Evolutionary conservation across 2,888 invertebrate species (phyloP).

Genomic region (Octonoba sinensis): DNA sequence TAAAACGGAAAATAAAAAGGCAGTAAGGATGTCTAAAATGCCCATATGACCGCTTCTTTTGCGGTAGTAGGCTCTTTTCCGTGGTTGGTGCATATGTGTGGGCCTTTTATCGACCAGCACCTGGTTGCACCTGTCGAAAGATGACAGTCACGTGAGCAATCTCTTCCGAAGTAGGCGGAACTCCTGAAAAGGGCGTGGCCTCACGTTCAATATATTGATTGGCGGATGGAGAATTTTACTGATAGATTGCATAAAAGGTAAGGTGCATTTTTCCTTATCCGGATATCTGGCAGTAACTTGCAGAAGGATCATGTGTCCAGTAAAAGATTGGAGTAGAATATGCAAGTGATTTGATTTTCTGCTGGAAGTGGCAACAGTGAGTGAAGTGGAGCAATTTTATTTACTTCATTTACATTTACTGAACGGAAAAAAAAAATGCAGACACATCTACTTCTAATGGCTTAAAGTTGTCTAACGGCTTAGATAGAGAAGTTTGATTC

Average conservation of each 20-base stretch:
- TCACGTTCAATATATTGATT: constrained; percentile 61
- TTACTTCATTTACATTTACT: too few species aligned
- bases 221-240: constrained; percentile 32
- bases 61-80: constrained; percentile 17
- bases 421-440: too few species aligned
- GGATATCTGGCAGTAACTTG: not conserved
- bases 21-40: too few species aligned
- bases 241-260: constrained; percentile 42
- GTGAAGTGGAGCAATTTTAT: too few species aligned
- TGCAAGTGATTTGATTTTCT: too few species aligned
- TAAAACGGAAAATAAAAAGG: too few species aligned
- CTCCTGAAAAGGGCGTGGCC: constrained; percentile 39
- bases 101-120: constrained; percentile 49
- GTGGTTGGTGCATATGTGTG: constrained; percentile 33
- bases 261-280: constrained; percentile 20
- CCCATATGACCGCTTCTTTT: not conserved
- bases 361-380: too few species aligned
- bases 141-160: constrained; percentile 60
- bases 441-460: too few species aligned
- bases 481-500: too few species aligned
- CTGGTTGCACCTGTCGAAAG: constrained; percentile 61
- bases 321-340: too few species aligned
- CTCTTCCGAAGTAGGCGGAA: constrained; percentile 19
- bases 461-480: too few species aligned
- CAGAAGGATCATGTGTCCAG: too few species aligned